These are phyloP conservation scores for Griposia aprilina DNA, from an alignment of 2,888 invertebrate species.

Conservation along the genomic window DNA sequence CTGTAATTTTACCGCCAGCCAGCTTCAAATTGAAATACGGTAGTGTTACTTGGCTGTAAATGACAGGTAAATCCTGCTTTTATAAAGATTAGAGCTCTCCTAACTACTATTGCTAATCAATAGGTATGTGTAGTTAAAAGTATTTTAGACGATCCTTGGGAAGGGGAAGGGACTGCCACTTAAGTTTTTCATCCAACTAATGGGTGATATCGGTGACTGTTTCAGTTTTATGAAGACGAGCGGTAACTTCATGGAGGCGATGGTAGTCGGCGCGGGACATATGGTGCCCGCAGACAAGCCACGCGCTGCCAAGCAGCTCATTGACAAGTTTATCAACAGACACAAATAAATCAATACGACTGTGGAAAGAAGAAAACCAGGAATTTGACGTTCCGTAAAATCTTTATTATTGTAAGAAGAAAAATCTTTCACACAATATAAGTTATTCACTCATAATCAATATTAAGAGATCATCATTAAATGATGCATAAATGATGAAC, in stretches of 20 bases:
- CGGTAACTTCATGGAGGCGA: constrained; percentile 79
- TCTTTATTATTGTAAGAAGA: constrained; percentile 19
- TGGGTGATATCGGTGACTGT: background rate
- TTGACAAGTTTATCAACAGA: constrained; percentile 51
- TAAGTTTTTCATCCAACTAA: constrained; percentile 7
- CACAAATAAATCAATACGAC: constrained; percentile 29
- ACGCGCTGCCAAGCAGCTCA: constrained; percentile 73
- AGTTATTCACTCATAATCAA: background rate
- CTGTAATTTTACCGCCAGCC: background rate
- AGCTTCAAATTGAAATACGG: too few relatives aligned
- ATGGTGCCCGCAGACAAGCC: constrained; percentile 86
- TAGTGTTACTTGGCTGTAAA: background rate
- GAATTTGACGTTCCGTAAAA: background rate
- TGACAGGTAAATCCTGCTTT: background rate
- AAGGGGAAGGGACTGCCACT: background rate
- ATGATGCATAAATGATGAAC: background rate
- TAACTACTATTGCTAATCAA: background rate
- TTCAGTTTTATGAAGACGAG: constrained; percentile 23
- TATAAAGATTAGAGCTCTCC: background rate
- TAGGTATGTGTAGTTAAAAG: background rate
- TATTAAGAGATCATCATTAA: too few relatives aligned
- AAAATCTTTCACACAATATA: background rate
- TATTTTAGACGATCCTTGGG: background rate
- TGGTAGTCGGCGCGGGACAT: constrained; percentile 89
- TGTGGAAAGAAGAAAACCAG: background rate